Percentiles rank a stretch among this genome's conserved stretches.
These are phyloP conservation scores for Dione vanillae DNA, from an alignment of 2,888 invertebrate genomes.

Conservation along the genomic window DNA sequence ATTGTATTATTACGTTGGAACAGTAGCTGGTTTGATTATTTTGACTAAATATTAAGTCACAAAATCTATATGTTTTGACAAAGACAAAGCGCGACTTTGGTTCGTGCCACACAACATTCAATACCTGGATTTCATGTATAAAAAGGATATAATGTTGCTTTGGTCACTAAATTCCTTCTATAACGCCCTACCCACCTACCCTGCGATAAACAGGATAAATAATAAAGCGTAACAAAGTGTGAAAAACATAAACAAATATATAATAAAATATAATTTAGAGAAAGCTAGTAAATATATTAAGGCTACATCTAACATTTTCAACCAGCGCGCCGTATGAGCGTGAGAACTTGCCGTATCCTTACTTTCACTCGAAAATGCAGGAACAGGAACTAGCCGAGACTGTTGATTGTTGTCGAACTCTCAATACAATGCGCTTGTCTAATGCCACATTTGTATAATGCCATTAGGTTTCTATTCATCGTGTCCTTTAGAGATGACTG, in stretches of 20 bases:
- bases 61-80: too few relatives aligned
- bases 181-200: too few relatives aligned
- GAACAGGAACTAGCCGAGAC: slow-evolving; percentile 12
- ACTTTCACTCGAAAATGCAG: slow-evolving; percentile 27
- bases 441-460: slow-evolving; percentile 17
- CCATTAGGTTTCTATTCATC: slow-evolving; percentile 2
- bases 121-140: too few relatives aligned
- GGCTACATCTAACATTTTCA: slow-evolving; percentile 1
- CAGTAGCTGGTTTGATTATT: too few relatives aligned
- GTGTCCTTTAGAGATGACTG: background rate
- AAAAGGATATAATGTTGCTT: too few relatives aligned
- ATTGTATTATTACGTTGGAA: too few relatives aligned
- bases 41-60: too few relatives aligned
- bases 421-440: slow-evolving; percentile 12
- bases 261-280: background rate
- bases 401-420: slow-evolving; percentile 12
- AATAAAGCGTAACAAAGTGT: background rate
- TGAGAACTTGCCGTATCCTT: slow-evolving; percentile 13
- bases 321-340: slow-evolving; percentile 4
- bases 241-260: background rate
- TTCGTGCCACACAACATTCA: too few relatives aligned
- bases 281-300: slow-evolving; percentile 3
- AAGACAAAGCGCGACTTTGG: too few relatives aligned
- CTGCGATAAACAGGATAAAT: too few relatives aligned
- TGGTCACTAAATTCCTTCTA: too few relatives aligned